A percentile compares a stretch with the other conserved stretches of the same genome.
phyloP scores from a whole-genome alignment of 2,113 vertebrate species.

The Verasper variegatus region DNA sequence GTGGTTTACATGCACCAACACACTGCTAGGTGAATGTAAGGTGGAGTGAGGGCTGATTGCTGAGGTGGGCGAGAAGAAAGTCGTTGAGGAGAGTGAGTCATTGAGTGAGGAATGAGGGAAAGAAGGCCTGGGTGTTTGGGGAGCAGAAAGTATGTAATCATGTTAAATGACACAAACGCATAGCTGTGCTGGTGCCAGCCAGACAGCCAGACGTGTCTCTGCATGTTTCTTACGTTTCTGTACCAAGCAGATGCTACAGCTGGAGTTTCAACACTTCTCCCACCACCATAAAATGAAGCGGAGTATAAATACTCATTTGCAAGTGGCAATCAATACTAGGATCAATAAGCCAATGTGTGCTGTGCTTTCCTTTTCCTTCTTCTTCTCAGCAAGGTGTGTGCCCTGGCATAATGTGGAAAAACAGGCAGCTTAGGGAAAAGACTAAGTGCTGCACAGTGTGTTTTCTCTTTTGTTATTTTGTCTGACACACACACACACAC shows the following conservation, averaged over 20 bases:
- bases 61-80: conserved; percentile 27
- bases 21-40: fast-evolving
- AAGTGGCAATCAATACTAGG: conserved; percentile 41
- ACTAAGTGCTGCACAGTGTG: neutral
- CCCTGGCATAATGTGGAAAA: neutral
- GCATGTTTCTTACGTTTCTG: conserved; percentile 31
- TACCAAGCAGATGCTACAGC: neutral
- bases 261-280: conserved; percentile 28
- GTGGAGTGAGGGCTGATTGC: neutral
- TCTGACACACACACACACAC: conserved; percentile 19
- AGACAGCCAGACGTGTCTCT: conserved; percentile 53
- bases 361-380: neutral
- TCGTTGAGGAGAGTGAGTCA: conserved; percentile 51
- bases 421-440: conserved; percentile 1
- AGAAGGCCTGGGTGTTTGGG: conserved; percentile 23
- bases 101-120: conserved; percentile 25
- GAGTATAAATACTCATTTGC: conserved; percentile 46
- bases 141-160: conserved; percentile 62
- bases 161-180: conserved; percentile 44
- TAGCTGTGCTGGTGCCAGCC: conserved; percentile 35
- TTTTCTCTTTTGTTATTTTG: conserved; percentile 39
- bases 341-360: conserved; percentile 48
- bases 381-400: conserved; percentile 1
- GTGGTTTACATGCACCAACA: neutral
- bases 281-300: conserved; percentile 3